Conservation (phyloP, 2,113 vertebrate genomes). For the Echinops telfairi region DNA sequence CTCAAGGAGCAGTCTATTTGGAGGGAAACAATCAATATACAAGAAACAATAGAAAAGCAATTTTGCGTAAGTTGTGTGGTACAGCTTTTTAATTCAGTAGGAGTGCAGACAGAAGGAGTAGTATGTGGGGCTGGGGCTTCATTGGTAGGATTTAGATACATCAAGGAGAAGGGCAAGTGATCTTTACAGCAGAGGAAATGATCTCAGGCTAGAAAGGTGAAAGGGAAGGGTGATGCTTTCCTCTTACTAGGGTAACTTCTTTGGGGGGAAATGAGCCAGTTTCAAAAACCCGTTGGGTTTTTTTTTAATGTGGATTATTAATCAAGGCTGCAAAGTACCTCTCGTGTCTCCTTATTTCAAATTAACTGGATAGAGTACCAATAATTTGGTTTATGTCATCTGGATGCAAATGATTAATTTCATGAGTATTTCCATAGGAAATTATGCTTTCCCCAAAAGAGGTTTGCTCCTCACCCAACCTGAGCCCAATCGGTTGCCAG, state of each 20-base stretch:
- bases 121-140: not conserved
- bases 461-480: not conserved
- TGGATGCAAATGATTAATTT: slow-evolving; percentile 21
- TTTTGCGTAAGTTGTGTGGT: slow-evolving; percentile 55
- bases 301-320: slow-evolving; percentile 60
- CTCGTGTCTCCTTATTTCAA: slow-evolving; percentile 59
- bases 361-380: slow-evolving; percentile 15
- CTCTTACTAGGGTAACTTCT: slow-evolving; percentile 39
- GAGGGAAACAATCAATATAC: slow-evolving; percentile 1
- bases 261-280: slow-evolving; percentile 10
- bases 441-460: slow-evolving; percentile 43
- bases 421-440: slow-evolving; percentile 39
- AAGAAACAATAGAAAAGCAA: slow-evolving; percentile 62
- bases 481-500: not conserved
- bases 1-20: slow-evolving; percentile 44
- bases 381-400: slow-evolving; percentile 34
- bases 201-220: slow-evolving; percentile 1
- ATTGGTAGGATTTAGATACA: slow-evolving; percentile 38
- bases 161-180: not conserved
- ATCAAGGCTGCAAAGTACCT: slow-evolving; percentile 42
- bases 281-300: slow-evolving; percentile 4
- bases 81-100: slow-evolving; percentile 15
- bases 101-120: slow-evolving; percentile 16
- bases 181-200: slow-evolving; percentile 19
- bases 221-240: not conserved